These are phyloP conservation scores for Pipistrellus pipistrellus DNA, from an alignment of 2,797 vertebrate genomes.

Conservation along the genomic window DNA sequence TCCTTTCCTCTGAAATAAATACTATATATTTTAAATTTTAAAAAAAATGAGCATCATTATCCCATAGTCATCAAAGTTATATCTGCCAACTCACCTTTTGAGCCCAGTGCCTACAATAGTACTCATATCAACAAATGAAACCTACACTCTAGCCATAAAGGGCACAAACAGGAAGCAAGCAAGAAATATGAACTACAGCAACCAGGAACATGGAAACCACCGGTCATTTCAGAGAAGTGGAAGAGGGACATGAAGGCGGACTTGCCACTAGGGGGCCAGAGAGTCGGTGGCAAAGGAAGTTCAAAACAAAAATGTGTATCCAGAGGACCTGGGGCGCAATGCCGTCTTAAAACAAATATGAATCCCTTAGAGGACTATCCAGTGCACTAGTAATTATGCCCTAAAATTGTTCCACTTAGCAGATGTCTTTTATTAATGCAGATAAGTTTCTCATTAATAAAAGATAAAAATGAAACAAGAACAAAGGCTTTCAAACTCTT, in stretches of 20 bases:
- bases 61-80: background rate
- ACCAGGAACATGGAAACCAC: too few species aligned
- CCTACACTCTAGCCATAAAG: background rate
- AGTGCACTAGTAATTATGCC: background rate
- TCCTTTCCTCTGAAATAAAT: too few species aligned
- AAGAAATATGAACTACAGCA: rapidly evolving
- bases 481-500: background rate
- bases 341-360: too few species aligned
- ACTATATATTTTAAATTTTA: too few species aligned
- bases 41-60: too few species aligned
- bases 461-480: background rate
- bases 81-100: background rate
- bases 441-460: background rate
- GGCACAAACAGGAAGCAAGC: background rate
- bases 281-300: background rate
- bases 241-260: rapidly evolving
- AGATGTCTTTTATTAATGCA: background rate
- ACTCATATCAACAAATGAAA: background rate
- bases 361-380: background rate
- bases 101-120: background rate
- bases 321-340: rapidly evolving
- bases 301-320: background rate
- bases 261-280: slow-evolving; percentile 5
- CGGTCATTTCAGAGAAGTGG: background rate
- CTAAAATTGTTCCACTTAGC: background rate